Evolutionary conservation across 2,113 vertebrate species (phyloP).

Genomic region (Antidorcas marsupialis): DNA sequence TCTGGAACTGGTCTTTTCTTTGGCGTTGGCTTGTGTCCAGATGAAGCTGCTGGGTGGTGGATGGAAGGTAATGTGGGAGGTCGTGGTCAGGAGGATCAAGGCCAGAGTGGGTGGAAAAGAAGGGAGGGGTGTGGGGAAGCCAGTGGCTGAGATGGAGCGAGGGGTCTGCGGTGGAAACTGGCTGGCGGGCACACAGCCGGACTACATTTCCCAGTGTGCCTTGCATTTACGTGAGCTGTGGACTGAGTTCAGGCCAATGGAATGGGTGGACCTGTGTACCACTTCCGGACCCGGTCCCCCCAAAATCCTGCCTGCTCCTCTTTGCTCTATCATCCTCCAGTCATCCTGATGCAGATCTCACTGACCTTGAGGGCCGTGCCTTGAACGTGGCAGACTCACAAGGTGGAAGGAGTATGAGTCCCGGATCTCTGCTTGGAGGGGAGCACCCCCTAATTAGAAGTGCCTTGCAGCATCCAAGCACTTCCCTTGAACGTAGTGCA

Average conservation of each 20-base stretch:
- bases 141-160: background rate
- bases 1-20: conserved; percentile 9
- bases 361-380: background rate
- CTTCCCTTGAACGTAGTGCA: background rate
- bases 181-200: background rate
- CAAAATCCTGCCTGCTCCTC: background rate
- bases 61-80: background rate
- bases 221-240: background rate
- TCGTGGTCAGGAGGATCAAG: background rate
- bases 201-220: background rate
- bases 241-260: background rate
- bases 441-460: background rate
- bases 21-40: background rate
- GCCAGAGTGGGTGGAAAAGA: background rate
- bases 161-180: background rate
- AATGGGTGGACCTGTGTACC: background rate
- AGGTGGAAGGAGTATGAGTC: background rate
- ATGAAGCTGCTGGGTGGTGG: background rate
- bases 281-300: background rate
- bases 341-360: background rate
- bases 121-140: background rate
- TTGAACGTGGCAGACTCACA: background rate
- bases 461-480: background rate
- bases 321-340: background rate
- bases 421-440: background rate